phyloP scores from a whole-genome alignment of 2,797 vertebrate species.

The Morus bassanus region DNA sequence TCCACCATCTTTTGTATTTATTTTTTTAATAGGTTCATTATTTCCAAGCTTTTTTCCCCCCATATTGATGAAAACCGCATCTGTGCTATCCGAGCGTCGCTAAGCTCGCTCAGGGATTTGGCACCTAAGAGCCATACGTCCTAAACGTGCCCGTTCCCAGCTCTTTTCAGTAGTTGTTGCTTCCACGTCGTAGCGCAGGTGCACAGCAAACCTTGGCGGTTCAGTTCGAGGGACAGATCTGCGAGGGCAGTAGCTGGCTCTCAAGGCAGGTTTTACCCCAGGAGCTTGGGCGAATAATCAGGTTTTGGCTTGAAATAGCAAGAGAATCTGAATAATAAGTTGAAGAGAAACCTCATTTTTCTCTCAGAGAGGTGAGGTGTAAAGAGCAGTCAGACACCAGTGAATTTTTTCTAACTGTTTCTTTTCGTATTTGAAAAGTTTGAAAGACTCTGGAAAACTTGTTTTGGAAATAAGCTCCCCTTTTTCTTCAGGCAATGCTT shows the following conservation, averaged over 20 bases:
- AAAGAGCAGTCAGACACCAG: neutral
- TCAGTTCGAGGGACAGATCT: slow-evolving; percentile 75
- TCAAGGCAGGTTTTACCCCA: neutral
- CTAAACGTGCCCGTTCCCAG: fast-evolving
- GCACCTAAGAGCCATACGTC: fast-evolving
- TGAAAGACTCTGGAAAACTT: neutral
- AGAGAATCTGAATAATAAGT: neutral
- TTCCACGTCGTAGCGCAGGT: slow-evolving; percentile 71
- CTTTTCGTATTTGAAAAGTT: neutral
- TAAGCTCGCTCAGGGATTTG: fast-evolving
- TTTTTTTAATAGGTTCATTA: neutral
- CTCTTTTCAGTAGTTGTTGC: fast-evolving
- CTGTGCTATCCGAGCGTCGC: fast-evolving
- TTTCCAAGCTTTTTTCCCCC: fast-evolving
- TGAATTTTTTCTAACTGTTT: neutral
- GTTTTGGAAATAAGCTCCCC: neutral
- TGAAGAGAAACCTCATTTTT: neutral
- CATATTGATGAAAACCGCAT: fast-evolving
- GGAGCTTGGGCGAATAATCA: neutral
- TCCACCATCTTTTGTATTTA: fast-evolving
- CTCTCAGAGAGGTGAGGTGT: neutral
- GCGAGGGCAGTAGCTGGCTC: slow-evolving; percentile 67
- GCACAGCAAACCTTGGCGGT: slow-evolving; percentile 66
- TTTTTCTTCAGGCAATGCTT: neutral
- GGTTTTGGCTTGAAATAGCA: neutral